A percentile compares a stretch with the other conserved stretches of the same genome.
Conservation (phyloP, 2,113 vertebrate species). For the Actinemys pallida region DNA sequence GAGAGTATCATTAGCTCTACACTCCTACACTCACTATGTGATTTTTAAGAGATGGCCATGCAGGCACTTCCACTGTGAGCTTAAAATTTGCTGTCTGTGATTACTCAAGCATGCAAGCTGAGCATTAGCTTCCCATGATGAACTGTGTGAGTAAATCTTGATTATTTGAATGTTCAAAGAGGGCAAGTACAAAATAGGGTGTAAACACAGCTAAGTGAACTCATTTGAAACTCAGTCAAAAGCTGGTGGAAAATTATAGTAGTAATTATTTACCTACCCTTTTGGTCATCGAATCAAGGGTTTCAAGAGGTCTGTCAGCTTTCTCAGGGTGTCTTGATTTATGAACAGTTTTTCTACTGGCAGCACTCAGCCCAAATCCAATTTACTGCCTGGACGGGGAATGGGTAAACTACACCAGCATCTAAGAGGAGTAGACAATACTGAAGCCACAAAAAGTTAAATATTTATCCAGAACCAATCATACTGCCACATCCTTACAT, state of each 20-base stretch:
- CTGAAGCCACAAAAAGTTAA: not conserved
- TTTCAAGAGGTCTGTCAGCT: not conserved
- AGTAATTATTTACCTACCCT: not conserved
- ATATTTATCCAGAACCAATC: not conserved
- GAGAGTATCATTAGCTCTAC: too few relatives aligned
- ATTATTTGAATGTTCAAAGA: not conserved
- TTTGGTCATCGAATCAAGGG: not conserved
- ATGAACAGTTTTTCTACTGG: not conserved
- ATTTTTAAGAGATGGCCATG: not conserved
- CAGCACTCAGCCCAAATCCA: not conserved
- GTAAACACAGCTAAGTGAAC: too few relatives aligned
- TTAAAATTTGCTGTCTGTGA: not conserved
- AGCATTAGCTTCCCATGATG: not conserved
- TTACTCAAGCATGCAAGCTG: not conserved
- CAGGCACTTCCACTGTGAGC: too few relatives aligned
- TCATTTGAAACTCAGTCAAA: not conserved
- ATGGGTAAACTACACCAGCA: not conserved
- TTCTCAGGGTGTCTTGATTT: not conserved
- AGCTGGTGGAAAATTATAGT: not conserved
- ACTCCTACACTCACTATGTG: too few relatives aligned
- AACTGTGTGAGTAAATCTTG: not conserved
- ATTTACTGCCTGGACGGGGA: not conserved
- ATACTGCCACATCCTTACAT: not conserved
- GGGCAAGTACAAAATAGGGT: not conserved
- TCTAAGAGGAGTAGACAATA: not conserved